These are phyloP conservation scores for Epizoanthus ramosus DNA, from an alignment of 92 coral and sea anemone genomes.

Conservation along the genomic window DNA sequence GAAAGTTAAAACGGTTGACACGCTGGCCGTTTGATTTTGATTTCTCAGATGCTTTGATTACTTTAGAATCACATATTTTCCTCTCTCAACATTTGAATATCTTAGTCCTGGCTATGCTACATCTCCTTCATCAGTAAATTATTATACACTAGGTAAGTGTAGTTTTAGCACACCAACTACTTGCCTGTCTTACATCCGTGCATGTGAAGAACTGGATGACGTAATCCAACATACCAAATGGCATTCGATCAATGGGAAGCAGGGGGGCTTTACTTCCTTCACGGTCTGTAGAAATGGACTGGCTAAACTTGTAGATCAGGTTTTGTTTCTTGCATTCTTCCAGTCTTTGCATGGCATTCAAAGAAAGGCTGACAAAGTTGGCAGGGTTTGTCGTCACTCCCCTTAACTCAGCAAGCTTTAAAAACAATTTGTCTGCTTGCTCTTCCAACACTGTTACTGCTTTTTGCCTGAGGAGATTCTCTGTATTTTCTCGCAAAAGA, in stretches of 20 bases:
- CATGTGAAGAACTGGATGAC: neutral
- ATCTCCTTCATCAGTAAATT: no score
- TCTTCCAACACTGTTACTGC: neutral
- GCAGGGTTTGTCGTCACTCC: neutral
- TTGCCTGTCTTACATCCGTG: no score
- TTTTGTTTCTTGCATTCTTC: neutral
- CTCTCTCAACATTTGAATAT: no score
- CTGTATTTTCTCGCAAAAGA: neutral
- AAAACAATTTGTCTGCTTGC: neutral
- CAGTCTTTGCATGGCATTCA: neutral
- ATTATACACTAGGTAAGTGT: no score
- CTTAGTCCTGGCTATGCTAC: no score
- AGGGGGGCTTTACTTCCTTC: neutral
- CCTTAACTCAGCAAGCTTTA: neutral
- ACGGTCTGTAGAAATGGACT: neutral
- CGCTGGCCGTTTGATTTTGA: no score
- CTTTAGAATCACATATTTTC: no score
- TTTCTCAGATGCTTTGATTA: no score
- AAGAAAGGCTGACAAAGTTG: neutral
- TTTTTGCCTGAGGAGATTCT: neutral
- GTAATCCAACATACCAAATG: neutral
- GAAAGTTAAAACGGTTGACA: no score
- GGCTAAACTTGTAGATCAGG: neutral
- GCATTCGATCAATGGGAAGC: neutral
- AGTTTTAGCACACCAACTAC: no score